Evolutionary conservation across 2,888 invertebrate species (phyloP).

Genomic region (Allophyes oxyacanthae): DNA sequence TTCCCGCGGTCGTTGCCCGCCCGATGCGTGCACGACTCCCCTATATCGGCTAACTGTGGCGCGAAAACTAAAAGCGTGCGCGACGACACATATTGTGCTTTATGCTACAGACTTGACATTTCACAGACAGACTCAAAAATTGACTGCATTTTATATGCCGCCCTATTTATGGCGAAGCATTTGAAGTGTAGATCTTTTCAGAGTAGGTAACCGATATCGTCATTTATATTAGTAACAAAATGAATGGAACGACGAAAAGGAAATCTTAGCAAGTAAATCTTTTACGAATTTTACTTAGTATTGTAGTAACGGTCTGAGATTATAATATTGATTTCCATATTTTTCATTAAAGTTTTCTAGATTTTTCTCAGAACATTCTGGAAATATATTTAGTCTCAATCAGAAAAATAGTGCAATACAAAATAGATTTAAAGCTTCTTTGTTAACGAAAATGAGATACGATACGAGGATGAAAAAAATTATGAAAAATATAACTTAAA

Average conservation of each 20-base stretch:
- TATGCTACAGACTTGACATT: constrained; percentile 38
- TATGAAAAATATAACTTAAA: too few species aligned
- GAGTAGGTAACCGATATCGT: not conserved
- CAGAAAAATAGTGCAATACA: too few species aligned
- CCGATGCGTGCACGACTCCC: constrained; percentile 81
- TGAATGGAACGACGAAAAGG: not conserved
- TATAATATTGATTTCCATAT: too few species aligned
- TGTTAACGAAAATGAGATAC: too few species aligned
- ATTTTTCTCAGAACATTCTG: too few species aligned
- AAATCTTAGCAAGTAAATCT: too few species aligned
- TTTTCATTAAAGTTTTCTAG: too few species aligned
- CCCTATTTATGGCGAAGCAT: constrained; percentile 14
- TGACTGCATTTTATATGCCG: constrained; percentile 18
- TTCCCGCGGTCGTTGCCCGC: constrained; percentile 88
- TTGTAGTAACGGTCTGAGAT: too few species aligned
- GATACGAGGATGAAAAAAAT: too few species aligned
- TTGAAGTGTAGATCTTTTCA: not conserved
- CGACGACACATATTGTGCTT: constrained; percentile 56
- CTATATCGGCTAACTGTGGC: constrained; percentile 83
- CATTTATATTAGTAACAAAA: not conserved
- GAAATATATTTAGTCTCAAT: too few species aligned
- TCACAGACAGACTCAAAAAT: constrained; percentile 13
- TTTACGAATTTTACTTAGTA: too few species aligned
- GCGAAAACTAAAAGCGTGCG: constrained; percentile 68
- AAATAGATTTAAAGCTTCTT: too few species aligned